phyloP scores from a whole-genome alignment of 2,113 vertebrate genomes.

The Sander lucioperca region DNA sequence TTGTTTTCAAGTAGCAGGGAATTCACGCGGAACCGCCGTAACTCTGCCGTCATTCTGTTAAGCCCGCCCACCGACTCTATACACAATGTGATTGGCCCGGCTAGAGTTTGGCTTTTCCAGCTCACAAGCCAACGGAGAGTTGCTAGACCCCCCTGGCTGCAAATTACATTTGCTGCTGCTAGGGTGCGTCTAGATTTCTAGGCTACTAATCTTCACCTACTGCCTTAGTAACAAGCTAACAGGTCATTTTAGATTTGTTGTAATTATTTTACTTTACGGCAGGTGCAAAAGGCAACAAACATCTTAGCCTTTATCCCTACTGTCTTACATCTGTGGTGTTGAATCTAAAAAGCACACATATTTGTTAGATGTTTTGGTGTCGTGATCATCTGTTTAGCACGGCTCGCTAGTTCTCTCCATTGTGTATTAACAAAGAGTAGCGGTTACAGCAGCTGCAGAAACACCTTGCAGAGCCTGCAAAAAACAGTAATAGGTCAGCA shows the following conservation, averaged over 20 bases:
- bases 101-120: too few species aligned
- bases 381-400: too few species aligned
- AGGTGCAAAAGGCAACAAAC: background rate
- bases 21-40: too few species aligned
- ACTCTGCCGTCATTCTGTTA: too few species aligned
- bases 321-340: background rate
- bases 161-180: too few species aligned
- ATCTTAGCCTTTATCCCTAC: background rate
- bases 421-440: background rate
- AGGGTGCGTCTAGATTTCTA: too few species aligned
- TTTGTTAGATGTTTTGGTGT: too few species aligned
- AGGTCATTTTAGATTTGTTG: background rate
- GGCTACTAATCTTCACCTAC: background rate
- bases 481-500: background rate
- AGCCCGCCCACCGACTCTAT: too few species aligned
- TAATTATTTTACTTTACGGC: background rate
- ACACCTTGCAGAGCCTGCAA: background rate
- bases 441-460: background rate
- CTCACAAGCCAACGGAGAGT: too few species aligned
- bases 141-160: too few species aligned
- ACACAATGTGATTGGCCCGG: too few species aligned
- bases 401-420: background rate
- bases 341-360: background rate
- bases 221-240: background rate
- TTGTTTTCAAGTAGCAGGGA: too few species aligned